These are phyloP conservation scores for Drosophila ironensis DNA, from an alignment of 1,140 invertebrate species.

Conservation along the genomic window DNA sequence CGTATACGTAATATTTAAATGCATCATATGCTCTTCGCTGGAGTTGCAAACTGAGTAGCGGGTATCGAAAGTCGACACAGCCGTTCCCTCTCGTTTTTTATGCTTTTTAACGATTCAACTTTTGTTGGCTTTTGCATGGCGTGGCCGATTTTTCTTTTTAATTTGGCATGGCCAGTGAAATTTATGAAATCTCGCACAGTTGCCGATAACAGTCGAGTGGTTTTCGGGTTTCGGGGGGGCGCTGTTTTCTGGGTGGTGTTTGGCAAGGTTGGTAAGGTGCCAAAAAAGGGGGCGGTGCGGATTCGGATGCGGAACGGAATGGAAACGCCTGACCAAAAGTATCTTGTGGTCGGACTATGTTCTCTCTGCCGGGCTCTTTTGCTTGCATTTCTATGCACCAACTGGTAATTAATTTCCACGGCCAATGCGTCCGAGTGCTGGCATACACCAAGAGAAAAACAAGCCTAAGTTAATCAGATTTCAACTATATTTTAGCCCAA, in stretches of 20 bases:
- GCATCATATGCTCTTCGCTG: too few relatives aligned
- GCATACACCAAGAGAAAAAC: constrained; percentile 3
- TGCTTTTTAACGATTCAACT: constrained; percentile 69
- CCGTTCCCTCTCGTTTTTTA: constrained; percentile 6
- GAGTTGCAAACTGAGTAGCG: too few relatives aligned
- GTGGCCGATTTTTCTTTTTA: constrained; percentile 46
- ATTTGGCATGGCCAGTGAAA: constrained; percentile 47
- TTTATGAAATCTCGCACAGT: constrained; percentile 64
- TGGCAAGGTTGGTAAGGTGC: not conserved
- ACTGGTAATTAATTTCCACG: constrained; percentile 51
- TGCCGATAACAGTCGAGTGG: constrained; percentile 34
- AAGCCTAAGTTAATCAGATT: too few relatives aligned
- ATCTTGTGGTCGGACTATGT: constrained; percentile 22
- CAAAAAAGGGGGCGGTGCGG: not conserved
- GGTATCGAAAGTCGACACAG: too few relatives aligned
- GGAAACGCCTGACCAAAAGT: constrained; percentile 34
- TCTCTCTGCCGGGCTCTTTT: constrained; percentile 4
- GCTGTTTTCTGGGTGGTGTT: too few relatives aligned
- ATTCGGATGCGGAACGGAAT: not conserved
- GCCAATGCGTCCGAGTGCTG: constrained; percentile 5
- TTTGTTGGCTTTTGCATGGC: constrained; percentile 42
- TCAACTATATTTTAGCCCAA: too few relatives aligned
- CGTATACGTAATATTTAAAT: too few relatives aligned
- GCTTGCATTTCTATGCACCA: constrained; percentile 39
- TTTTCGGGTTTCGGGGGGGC: not conserved